Conservation (phyloP, 2,113 vertebrate genomes). For the Myotis davidii region DNA sequence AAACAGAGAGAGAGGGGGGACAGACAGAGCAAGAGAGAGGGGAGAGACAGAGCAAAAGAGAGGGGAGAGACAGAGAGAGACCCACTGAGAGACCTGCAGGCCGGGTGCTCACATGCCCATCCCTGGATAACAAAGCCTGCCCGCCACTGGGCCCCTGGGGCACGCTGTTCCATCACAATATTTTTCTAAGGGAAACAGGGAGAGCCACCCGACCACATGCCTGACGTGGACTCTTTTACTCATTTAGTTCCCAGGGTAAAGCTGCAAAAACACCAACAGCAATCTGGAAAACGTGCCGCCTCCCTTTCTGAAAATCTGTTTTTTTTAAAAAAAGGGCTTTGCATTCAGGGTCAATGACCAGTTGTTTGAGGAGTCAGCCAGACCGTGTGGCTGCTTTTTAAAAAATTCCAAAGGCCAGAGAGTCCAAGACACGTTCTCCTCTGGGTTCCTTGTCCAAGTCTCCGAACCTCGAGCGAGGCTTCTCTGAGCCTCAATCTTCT, state of each 20-base stretch:
- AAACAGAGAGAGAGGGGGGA: neutral
- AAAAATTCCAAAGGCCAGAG: neutral
- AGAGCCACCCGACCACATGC: neutral
- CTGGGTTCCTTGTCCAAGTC: neutral
- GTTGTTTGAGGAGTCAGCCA: conserved; percentile 20
- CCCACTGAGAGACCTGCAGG: accelerated
- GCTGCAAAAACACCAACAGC: conserved; percentile 42
- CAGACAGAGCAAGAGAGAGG: neutral
- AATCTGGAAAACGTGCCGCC: conserved; percentile 9
- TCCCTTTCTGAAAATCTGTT: neutral
- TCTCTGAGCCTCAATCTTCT: neutral
- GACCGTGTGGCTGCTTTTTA: neutral
- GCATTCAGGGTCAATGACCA: neutral
- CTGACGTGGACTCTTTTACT: conserved; percentile 39
- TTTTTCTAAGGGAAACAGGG: conserved; percentile 52
- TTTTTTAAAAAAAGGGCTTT: neutral
- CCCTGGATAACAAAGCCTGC: neutral
- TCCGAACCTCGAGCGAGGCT: neutral
- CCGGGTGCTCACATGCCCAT: neutral
- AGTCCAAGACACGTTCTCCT: neutral
- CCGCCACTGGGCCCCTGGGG: neutral
- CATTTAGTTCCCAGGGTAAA: conserved; percentile 34
- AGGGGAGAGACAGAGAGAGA: neutral
- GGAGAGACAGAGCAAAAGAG: neutral
- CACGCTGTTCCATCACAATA: neutral